phyloP scores from a whole-genome alignment of 2,113 vertebrate species.

The Hippocampus mohnikei region DNA sequence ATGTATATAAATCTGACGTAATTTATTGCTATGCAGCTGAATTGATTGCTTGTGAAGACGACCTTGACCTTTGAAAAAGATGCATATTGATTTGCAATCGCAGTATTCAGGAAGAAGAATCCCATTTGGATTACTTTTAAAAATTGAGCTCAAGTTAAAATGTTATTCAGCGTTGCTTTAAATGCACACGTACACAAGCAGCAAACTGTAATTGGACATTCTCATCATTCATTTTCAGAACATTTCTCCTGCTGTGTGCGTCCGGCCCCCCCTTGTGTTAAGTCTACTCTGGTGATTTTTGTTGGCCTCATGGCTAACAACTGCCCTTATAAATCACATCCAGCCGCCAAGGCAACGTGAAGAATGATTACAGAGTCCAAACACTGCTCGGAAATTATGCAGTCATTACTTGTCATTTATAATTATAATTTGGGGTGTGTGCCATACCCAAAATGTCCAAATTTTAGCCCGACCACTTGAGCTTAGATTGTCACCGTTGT shows the following conservation, averaged over 20 bases:
- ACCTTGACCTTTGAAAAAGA: no score
- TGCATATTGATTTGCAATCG: no score
- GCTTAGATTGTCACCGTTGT: neutral
- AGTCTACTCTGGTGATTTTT: conserved; percentile 27
- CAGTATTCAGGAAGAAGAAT: no score
- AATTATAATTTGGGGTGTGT: neutral
- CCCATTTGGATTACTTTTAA: no score
- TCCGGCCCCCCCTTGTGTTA: conserved; percentile 25
- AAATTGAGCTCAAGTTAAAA: neutral
- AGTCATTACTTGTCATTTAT: neutral
- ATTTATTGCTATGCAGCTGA: no score
- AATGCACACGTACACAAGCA: neutral
- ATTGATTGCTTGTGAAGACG: no score
- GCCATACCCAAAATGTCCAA: neutral
- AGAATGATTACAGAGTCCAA: conserved; percentile 23
- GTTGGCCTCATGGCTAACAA: conserved; percentile 29
- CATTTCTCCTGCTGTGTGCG: conserved; percentile 22
- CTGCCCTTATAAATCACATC: conserved; percentile 37
- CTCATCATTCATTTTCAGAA: conserved; percentile 29
- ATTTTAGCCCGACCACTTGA: neutral
- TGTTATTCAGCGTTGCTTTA: neutral
- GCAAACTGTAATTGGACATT: conserved; percentile 17
- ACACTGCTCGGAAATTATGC: conserved; percentile 20
- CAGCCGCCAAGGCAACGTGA: conserved; percentile 14
- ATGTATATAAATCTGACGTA: no score